phyloP scores from a whole-genome alignment of 2,888 invertebrate species.

The Pachycephus smyrnensis region DNA sequence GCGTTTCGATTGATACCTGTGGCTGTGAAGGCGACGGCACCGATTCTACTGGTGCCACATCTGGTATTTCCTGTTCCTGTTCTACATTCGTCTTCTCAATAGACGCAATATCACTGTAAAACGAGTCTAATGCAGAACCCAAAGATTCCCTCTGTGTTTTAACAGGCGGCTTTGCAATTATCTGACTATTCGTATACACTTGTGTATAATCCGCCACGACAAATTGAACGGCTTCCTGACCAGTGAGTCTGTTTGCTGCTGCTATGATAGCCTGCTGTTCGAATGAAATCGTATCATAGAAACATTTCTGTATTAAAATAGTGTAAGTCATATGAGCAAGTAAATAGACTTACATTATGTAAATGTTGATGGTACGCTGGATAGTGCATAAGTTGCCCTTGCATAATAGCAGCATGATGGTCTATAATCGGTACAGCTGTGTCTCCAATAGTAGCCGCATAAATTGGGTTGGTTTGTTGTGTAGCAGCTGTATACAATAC shows the following conservation, averaged over 20 bases:
- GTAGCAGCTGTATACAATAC: slow-evolving; percentile 51
- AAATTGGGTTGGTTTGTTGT: slow-evolving; percentile 55
- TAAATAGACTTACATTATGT: slow-evolving; percentile 51
- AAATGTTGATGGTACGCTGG: slow-evolving; percentile 60
- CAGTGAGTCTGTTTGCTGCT: slow-evolving; percentile 55
- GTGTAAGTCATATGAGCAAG: background rate
- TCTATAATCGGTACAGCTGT: slow-evolving; percentile 53
- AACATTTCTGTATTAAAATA: slow-evolving; percentile 11
- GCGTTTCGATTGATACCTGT: slow-evolving; percentile 28
- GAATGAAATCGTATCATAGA: slow-evolving; percentile 9
- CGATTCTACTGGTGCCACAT: slow-evolving; percentile 36
- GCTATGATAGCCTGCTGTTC: slow-evolving; percentile 56
- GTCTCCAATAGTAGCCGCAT: slow-evolving; percentile 55
- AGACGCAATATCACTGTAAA: slow-evolving; percentile 73
- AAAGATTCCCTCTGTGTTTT: slow-evolving; percentile 60
- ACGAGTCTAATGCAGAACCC: slow-evolving; percentile 71
- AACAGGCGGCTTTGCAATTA: slow-evolving; percentile 63
- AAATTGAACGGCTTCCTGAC: slow-evolving; percentile 57
- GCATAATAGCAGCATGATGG: slow-evolving; percentile 56
- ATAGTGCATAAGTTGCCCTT: slow-evolving; percentile 61
- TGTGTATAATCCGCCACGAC: slow-evolving; percentile 58
- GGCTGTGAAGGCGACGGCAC: slow-evolving; percentile 31
- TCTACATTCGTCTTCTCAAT: slow-evolving; percentile 63
- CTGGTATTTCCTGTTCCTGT: slow-evolving; percentile 37
- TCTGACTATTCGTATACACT: slow-evolving; percentile 59